phyloP scores from a whole-genome alignment of 2,888 invertebrate species.

The Silvanus unidentatus region DNA sequence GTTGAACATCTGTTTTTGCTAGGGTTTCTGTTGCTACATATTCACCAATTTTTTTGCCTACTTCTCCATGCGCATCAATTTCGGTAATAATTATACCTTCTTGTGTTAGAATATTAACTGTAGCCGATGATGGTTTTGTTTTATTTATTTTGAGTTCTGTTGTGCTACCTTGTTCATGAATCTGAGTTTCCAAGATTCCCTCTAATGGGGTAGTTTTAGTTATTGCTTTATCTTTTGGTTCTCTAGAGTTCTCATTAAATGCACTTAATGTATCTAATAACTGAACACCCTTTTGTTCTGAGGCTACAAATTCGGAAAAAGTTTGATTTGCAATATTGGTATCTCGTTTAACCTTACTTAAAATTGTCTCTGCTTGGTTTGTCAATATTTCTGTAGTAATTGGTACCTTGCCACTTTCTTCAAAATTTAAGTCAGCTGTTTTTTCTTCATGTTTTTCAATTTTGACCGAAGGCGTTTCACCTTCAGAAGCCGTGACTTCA shows the following conservation, averaged over 20 bases:
- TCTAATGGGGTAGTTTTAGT: slow-evolving; percentile 44
- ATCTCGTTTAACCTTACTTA: slow-evolving; percentile 14
- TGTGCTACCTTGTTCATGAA: slow-evolving; percentile 31
- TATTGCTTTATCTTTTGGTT: slow-evolving; percentile 33
- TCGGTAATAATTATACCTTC: slow-evolving; percentile 44
- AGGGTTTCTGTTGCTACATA: slow-evolving; percentile 45
- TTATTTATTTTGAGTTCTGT: slow-evolving; percentile 23
- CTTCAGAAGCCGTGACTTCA: slow-evolving; percentile 26
- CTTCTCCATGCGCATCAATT: slow-evolving; percentile 37
- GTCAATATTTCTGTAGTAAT: slow-evolving; percentile 39
- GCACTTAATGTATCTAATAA: slow-evolving; percentile 15
- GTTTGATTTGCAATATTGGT: slow-evolving; percentile 15
- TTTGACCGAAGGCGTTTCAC: slow-evolving; percentile 10
- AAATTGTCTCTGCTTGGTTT: slow-evolving; percentile 40
- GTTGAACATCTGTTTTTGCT: slow-evolving; percentile 45
- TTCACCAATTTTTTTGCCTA: slow-evolving; percentile 42
- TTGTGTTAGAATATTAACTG: slow-evolving; percentile 33
- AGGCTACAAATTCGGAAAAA: slow-evolving; percentile 16
- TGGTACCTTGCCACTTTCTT: slow-evolving; percentile 30
- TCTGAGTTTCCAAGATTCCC: slow-evolving; percentile 38
- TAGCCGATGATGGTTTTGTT: slow-evolving; percentile 33
- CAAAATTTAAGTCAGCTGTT: slow-evolving; percentile 34
- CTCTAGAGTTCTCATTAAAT: slow-evolving; percentile 11
- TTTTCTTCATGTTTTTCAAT: slow-evolving; percentile 21
- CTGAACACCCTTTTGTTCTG: slow-evolving; percentile 14